A percentile compares a stretch with the other conserved stretches of the same genome.
These are phyloP conservation scores for Macrostomum cliftonense DNA, from an alignment of 2,888 invertebrate genomes.

Conservation along the genomic window DNA sequence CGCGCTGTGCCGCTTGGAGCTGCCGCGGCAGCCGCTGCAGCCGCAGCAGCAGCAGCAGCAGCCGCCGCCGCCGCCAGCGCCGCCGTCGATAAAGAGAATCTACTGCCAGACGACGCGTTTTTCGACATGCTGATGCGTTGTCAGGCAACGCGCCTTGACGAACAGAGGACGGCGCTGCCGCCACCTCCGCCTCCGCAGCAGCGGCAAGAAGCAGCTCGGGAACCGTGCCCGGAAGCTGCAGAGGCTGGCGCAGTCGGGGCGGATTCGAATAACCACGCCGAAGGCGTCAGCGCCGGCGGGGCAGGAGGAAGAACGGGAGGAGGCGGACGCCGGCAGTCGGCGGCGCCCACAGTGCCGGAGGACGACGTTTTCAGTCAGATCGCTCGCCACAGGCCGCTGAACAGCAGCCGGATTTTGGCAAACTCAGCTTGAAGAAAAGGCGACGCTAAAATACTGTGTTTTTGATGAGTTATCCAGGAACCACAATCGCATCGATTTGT, in stretches of 20 bases:
- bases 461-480: no score
- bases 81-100: conserved; percentile 12
- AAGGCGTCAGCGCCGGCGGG: no score
- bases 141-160: conserved; percentile 58
- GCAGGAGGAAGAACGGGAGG: no score
- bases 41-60: no score
- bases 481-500: no score
- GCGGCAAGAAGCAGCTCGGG: conserved; percentile 19
- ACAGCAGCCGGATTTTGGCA: conserved; percentile 9
- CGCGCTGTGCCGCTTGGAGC: conserved; percentile 16
- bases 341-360: conserved; percentile 63
- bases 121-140: conserved; percentile 80
- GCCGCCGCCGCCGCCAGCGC: conserved; percentile 14
- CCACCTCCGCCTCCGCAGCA: conserved; percentile 15
- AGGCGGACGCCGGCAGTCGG: no score
- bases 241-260: not conserved
- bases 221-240: not conserved
- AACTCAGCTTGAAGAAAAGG: conserved; percentile 35
- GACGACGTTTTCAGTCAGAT: conserved; percentile 83
- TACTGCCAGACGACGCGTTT: conserved; percentile 57
- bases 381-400: conserved; percentile 52
- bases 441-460: no score
- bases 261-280: not conserved
- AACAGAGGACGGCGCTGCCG: conserved; percentile 69
- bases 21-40: conserved; percentile 13